Conservation (phyloP, 2,797 vertebrate genomes). For the Gymnothorax reevesii region DNA sequence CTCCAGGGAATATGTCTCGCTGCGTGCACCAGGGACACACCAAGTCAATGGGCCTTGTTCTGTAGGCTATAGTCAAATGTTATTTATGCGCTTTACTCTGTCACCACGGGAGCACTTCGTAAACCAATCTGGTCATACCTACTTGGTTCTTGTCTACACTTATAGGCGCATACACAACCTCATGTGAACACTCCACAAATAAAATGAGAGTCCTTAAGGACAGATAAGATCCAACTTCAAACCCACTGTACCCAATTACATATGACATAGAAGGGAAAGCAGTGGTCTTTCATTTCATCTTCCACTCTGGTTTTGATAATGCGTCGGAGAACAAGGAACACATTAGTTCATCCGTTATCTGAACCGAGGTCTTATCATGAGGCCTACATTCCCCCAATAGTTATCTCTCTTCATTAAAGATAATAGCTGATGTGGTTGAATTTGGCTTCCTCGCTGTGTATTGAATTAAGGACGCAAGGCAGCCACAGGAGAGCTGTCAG, state of each 20-base stretch:
- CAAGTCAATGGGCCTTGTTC: background rate
- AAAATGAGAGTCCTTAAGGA: background rate
- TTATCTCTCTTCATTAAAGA: constrained; percentile 23
- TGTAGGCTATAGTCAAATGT: background rate
- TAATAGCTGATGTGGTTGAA: background rate
- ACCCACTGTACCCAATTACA: constrained; percentile 7
- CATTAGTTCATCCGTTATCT: constrained; percentile 9
- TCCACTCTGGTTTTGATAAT: background rate
- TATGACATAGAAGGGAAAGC: background rate
- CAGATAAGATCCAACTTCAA: constrained; percentile 12
- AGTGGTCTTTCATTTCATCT: constrained; percentile 4
- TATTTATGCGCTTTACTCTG: background rate
- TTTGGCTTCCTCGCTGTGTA: background rate
- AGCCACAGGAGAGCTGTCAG: constrained; percentile 4
- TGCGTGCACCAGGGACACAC: background rate
- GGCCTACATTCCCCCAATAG: background rate
- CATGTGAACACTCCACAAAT: background rate
- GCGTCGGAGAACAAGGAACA: background rate
- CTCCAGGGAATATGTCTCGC: background rate
- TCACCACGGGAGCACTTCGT: background rate
- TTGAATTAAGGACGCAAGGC: background rate
- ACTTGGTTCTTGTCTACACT: background rate
- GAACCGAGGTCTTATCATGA: background rate
- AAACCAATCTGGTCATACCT: background rate
- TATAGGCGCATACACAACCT: background rate